Evolutionary conservation across 2,113 vertebrate species (phyloP).

Genomic region (Neoarius graeffei): DNA sequence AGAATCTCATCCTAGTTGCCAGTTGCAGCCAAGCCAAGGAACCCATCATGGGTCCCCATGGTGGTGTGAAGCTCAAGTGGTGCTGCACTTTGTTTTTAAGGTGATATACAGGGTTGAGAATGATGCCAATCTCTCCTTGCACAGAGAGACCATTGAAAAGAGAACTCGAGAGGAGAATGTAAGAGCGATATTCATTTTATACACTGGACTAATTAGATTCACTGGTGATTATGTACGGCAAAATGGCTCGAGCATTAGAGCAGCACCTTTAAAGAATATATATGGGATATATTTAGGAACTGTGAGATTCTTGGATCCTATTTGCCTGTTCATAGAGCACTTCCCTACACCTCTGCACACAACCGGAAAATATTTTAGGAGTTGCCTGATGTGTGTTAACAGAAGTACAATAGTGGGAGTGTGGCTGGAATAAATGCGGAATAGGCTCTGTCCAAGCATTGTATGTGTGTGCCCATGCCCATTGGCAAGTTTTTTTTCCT

Average conservation of each 20-base stretch:
- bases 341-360: constrained; percentile 44
- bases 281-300: background rate
- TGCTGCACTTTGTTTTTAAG: constrained; percentile 26
- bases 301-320: background rate
- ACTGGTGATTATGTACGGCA: background rate
- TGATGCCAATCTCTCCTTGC: constrained; percentile 28
- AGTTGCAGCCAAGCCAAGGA: constrained; percentile 42
- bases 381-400: constrained; percentile 55
- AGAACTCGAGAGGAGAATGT: constrained; percentile 19
- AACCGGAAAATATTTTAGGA: constrained; percentile 59
- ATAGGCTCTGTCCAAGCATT: background rate
- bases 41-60: constrained; percentile 44
- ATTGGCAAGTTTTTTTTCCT: background rate
- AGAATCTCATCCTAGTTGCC: constrained; percentile 42
- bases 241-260: background rate
- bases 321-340: constrained; percentile 10
- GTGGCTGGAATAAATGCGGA: constrained; percentile 42
- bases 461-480: background rate
- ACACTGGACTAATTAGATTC: constrained; percentile 7
- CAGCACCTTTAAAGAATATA: background rate
- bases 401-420: constrained; percentile 60
- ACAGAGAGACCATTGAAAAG: constrained; percentile 26
- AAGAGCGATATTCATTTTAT: constrained; percentile 10
- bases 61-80: constrained; percentile 47
- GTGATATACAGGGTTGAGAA: constrained; percentile 38